Percentiles rank a stretch among this genome's conserved stretches.
Evolutionary conservation across 2,113 vertebrate genomes (phyloP).

Genomic region (Pipra filicauda): DNA sequence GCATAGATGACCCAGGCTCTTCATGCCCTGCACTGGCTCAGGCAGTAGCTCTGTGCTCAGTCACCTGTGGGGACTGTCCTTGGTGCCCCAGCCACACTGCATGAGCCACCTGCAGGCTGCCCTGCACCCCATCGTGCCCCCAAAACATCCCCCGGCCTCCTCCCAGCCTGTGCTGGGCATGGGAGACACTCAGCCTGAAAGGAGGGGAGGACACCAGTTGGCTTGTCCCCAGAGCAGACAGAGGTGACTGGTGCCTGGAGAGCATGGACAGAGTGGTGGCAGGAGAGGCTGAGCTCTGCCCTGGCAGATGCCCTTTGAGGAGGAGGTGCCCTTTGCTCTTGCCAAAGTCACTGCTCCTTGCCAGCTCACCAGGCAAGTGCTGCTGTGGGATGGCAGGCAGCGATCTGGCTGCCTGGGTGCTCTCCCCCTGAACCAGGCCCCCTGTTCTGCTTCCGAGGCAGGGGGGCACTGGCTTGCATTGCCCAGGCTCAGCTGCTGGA

Average conservation of each 20-base stretch:
- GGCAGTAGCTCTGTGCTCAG: neutral
- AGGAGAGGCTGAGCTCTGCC: neutral
- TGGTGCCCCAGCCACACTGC: accelerated
- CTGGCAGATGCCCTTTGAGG: neutral
- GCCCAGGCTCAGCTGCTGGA: neutral
- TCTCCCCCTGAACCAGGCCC: neutral
- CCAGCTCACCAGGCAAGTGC: neutral
- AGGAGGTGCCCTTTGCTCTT: neutral
- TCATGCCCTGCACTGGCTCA: neutral
- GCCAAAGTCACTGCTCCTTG: neutral
- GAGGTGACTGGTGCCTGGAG: neutral
- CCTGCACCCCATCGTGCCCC: neutral
- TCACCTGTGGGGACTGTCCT: accelerated
- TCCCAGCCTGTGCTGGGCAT: neutral
- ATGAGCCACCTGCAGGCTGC: neutral
- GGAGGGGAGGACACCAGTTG: accelerated
- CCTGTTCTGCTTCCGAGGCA: accelerated
- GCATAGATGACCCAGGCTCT: neutral
- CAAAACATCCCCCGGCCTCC: neutral
- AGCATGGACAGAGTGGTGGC: accelerated
- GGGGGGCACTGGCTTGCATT: neutral
- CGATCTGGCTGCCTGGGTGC: accelerated
- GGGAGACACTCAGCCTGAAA: neutral
- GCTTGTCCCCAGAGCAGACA: neutral
- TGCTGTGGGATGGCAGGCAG: neutral